Evolutionary conservation across 2,888 invertebrate genomes (phyloP).

Genomic region (Lepidochrysops patricia): DNA sequence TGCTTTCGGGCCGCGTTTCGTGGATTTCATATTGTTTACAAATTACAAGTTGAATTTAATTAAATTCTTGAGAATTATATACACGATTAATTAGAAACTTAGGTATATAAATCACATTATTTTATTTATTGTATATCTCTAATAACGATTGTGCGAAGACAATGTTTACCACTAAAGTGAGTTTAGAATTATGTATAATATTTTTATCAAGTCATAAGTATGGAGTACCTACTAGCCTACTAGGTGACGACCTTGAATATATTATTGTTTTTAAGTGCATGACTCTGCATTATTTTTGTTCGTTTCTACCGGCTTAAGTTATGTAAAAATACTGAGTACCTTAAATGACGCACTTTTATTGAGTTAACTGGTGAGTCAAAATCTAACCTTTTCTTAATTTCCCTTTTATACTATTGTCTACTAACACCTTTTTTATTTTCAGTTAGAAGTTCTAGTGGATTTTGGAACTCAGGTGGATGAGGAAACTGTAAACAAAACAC

Average conservation of each 20-base stretch:
- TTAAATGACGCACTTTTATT: no score
- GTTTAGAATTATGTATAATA: neutral
- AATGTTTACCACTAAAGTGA: conserved; percentile 29
- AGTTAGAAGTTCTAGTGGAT: conserved; percentile 58
- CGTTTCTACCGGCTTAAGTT: neutral
- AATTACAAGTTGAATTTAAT: no score
- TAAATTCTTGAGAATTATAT: no score
- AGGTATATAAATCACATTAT: neutral
- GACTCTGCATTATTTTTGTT: conserved; percentile 3
- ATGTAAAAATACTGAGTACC: neutral
- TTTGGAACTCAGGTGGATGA: conserved; percentile 42
- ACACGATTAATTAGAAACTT: no score
- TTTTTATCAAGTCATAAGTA: neutral
- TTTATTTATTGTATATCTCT: no score
- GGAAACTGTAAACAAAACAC: conserved; percentile 34
- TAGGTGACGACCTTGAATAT: conserved; percentile 15
- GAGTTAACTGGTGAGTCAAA: no score
- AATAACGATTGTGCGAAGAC: no score
- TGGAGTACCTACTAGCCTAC: no score
- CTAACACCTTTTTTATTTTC: conserved; percentile 23
- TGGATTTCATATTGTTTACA: no score
- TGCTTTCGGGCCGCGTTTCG: no score
- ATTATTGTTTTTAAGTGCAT: neutral
- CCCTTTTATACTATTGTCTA: no score
- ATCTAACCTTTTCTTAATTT: no score